These are phyloP conservation scores for Cacoxenus indagator DNA, from an alignment of 2,888 invertebrate species.

Conservation along the genomic window DNA sequence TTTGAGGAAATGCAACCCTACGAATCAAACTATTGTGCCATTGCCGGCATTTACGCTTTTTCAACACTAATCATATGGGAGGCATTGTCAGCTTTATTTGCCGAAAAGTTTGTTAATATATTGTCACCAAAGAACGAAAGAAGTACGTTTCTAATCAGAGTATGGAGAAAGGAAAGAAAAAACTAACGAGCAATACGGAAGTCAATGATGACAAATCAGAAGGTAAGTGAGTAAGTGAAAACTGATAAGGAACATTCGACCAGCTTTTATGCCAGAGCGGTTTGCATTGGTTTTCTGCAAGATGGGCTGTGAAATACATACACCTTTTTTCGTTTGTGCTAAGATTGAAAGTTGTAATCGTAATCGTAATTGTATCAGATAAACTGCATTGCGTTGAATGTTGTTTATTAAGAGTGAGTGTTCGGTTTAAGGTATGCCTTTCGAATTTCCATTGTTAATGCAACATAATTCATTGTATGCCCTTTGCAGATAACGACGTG, in stretches of 20 bases:
- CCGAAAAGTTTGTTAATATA: not conserved
- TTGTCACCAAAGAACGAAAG: not conserved
- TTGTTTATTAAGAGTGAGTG: slow-evolving; percentile 34
- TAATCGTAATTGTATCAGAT: no score
- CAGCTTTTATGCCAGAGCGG: no score
- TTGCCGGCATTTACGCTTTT: not conserved
- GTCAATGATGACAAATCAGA: slow-evolving; percentile 39
- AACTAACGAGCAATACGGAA: slow-evolving; percentile 42
- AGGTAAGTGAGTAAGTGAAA: slow-evolving; percentile 47
- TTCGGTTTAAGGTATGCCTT: slow-evolving; percentile 64
- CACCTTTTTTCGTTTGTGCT: not conserved
- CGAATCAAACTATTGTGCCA: not conserved
- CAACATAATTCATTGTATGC: slow-evolving; percentile 61
- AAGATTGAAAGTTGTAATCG: no score
- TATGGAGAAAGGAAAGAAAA: slow-evolving; percentile 45
- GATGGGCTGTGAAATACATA: no score
- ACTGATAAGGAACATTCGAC: no score
- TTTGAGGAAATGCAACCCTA: not conserved
- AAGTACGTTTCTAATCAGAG: no score
- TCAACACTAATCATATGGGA: no score
- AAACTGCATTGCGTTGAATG: slow-evolving; percentile 10
- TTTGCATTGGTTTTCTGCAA: no score
- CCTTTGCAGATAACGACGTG: slow-evolving; percentile 43
- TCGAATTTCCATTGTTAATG: slow-evolving; percentile 52
- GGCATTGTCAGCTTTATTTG: not conserved